These are phyloP conservation scores for Prosapia bicincta DNA, from an alignment of 2,888 invertebrate species.

Conservation along the genomic window DNA sequence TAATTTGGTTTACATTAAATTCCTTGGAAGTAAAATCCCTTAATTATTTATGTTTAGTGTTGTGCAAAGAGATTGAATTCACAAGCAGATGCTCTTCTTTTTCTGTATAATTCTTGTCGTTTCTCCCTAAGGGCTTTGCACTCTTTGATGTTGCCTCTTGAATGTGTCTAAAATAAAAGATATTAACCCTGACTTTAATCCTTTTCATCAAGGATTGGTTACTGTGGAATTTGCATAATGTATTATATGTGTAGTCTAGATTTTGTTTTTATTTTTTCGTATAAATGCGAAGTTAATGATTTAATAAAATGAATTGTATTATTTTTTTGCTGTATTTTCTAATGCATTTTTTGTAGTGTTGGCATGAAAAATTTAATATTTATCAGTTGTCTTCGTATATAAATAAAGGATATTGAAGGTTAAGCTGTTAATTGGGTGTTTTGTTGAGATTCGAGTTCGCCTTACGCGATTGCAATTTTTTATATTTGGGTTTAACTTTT, in stretches of 20 bases:
- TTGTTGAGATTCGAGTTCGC: slow-evolving; percentile 17
- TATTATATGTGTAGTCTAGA: slow-evolving; percentile 33
- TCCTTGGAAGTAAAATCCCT: not conserved
- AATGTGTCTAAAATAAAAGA: slow-evolving; percentile 5
- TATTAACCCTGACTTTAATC: not conserved
- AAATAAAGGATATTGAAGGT: slow-evolving; percentile 12
- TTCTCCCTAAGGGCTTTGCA: slow-evolving; percentile 23
- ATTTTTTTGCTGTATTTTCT: slow-evolving; percentile 40
- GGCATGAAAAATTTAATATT: slow-evolving; percentile 18
- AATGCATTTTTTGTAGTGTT: slow-evolving; percentile 33
- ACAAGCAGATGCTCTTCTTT: slow-evolving; percentile 6
- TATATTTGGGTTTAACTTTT: slow-evolving; percentile 16
- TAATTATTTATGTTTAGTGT: not conserved
- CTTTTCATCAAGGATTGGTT: not conserved
- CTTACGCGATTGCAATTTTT: slow-evolving; percentile 20
- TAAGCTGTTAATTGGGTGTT: slow-evolving; percentile 15
- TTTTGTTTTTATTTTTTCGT: slow-evolving; percentile 30
- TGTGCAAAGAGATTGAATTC: not conserved
- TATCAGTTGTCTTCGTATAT: slow-evolving; percentile 16
- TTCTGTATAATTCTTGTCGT: slow-evolving; percentile 23
- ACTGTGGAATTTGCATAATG: slow-evolving; percentile 25
- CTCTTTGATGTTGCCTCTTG: slow-evolving; percentile 24
- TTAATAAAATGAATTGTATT: slow-evolving; percentile 33
- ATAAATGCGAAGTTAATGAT: slow-evolving; percentile 26
- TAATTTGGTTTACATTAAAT: not conserved